phyloP scores from a whole-genome alignment of 2,888 invertebrate species.

The Fragum sueziense region DNA sequence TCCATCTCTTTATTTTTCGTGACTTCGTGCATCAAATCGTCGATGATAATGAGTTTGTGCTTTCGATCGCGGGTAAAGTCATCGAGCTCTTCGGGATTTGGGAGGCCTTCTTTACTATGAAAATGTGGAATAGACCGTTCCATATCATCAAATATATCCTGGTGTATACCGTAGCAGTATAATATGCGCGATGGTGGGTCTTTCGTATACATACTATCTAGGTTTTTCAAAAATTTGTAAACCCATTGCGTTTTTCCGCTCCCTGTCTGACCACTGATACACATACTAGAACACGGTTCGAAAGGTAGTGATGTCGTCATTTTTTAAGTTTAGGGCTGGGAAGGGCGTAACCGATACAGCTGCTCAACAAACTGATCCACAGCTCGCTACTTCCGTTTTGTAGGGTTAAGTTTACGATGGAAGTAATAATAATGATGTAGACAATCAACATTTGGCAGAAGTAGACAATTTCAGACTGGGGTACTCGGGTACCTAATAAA shows the following conservation, averaged over 20 bases:
- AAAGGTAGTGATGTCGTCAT: conserved; percentile 38
- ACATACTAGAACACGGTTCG: conserved; percentile 51
- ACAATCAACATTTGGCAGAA: conserved; percentile 55
- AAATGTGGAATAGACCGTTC: conserved; percentile 38
- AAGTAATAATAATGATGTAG: conserved; percentile 48
- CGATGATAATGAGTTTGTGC: conserved; percentile 32
- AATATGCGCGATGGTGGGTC: conserved; percentile 39
- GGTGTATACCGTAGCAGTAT: conserved; percentile 47
- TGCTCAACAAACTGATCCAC: conserved; percentile 43
- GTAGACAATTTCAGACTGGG: conserved; percentile 54
- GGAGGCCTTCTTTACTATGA: conserved; percentile 24
- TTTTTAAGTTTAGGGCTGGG: conserved; percentile 44
- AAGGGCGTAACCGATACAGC: conserved; percentile 37
- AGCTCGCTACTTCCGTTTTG: conserved; percentile 36
- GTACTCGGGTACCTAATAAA: conserved; percentile 38
- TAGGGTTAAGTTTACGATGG: conserved; percentile 45
- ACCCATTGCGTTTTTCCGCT: conserved; percentile 52
- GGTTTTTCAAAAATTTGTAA: conserved; percentile 35
- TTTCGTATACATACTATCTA: conserved; percentile 33
- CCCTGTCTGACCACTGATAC: conserved; percentile 47
- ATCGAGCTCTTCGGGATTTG: conserved; percentile 23
- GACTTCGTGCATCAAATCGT: conserved; percentile 41
- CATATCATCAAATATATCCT: conserved; percentile 39
- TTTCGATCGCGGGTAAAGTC: conserved; percentile 34
- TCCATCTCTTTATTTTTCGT: conserved; percentile 27